Conservation (phyloP, 2,113 vertebrate genomes). For the Xenotilapia caudafasciata region DNA sequence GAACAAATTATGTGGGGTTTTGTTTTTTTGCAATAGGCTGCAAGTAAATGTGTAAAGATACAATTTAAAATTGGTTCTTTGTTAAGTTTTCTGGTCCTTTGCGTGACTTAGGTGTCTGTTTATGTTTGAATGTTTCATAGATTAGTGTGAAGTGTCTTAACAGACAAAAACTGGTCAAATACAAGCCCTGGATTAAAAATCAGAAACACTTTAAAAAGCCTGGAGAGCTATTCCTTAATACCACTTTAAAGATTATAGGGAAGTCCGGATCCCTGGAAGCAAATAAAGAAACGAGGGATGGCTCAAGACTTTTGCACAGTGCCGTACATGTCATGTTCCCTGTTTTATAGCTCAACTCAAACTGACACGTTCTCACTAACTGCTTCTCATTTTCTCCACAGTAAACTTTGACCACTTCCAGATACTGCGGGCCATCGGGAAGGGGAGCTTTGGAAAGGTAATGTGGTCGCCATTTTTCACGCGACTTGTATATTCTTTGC, state of each 20-base stretch:
- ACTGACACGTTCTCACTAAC: neutral
- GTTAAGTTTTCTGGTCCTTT: neutral
- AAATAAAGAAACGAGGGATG: neutral
- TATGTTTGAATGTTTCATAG: neutral
- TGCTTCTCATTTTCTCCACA: conserved; percentile 37
- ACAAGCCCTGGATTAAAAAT: neutral
- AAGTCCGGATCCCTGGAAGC: neutral
- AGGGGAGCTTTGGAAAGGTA: conserved; percentile 81
- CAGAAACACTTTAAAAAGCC: neutral
- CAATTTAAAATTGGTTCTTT: neutral
- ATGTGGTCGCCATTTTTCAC: neutral
- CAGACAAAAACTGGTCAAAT: neutral
- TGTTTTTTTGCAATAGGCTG: no score
- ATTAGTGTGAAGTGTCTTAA: fast-evolving
- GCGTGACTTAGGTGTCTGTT: fast-evolving
- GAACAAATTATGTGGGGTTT: no score
- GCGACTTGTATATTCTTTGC: neutral
- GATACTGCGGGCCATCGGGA: conserved; percentile 77
- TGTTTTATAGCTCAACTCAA: neutral
- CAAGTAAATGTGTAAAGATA: neutral
- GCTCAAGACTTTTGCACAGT: neutral
- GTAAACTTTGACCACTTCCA: conserved; percentile 82
- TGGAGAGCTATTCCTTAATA: neutral
- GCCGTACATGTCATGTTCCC: fast-evolving
- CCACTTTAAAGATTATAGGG: fast-evolving